Evolutionary conservation across 2,888 invertebrate species (phyloP), one percentile per base, ranked within the genome.

Genomic region (Calameuta filiformis): DNA sequence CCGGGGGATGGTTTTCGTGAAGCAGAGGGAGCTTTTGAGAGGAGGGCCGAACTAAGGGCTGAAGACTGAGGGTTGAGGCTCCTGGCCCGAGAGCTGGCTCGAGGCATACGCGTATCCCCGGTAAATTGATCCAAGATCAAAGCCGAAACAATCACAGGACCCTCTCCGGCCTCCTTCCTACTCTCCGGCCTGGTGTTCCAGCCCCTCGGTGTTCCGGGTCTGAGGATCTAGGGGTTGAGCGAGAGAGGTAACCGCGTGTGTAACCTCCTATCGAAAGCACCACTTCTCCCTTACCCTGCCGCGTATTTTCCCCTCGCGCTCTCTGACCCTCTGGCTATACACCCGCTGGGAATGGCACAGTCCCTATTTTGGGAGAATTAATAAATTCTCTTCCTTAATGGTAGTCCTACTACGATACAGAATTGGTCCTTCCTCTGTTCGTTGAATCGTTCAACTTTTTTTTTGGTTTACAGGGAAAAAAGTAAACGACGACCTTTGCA

Each of bases 101-200:
- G 83, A 83, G 82, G 87, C 83, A 83, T 85, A 83, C 87, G 87
- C 89, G 87, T 89, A 89, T 87, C 89, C 88, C 89, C 88, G 87
- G 91, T 90, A 91, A 91, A 91, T 91, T 91, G 91, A 91, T 91
- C 91, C 90, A 88, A 91, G 91, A 91, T 91, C 91, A 91, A 91
- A 91, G 91, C 90, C 89, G 89, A 91, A 91, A 91, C 91, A 91
- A 91, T 91, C 90, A 90, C 91, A 88, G 90, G 88, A 88, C 88
- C 87, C 88, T 87, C 89, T 88, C 86, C 86, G 80, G 80, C 79
- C 81, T 68, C 77, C 37, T 33, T 75, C 75, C 76, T 76, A 80
- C 80, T 79, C 80, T 80, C 81, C 33, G 31, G 3, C 30, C 69
- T 69, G 30, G 30, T 30, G 30, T 12, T 12, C 69, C 69, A 33